Conservation (phyloP, 2,797 vertebrate genomes). For the Eutrigla gurnardus region DNA sequence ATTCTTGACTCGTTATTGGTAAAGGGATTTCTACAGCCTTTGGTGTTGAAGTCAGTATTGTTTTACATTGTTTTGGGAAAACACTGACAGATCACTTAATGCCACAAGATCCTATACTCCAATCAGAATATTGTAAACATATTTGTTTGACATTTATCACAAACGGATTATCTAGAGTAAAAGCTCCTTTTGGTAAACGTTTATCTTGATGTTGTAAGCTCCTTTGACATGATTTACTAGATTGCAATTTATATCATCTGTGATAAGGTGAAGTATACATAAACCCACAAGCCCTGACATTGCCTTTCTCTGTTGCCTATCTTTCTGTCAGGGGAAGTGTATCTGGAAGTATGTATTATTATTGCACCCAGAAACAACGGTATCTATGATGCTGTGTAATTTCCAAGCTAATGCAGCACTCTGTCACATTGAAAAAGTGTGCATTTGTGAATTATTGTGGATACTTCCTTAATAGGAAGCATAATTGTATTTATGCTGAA, state of each 20-base stretch:
- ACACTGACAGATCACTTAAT: neutral
- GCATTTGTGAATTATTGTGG: slow-evolving; percentile 17
- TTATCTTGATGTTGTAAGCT: slow-evolving; percentile 38
- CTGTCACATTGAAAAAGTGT: slow-evolving; percentile 9
- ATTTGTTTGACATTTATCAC: slow-evolving; percentile 41
- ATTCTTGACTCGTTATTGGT: neutral
- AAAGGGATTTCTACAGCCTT: neutral
- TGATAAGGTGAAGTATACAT: slow-evolving; percentile 1
- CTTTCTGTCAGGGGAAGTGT: slow-evolving; percentile 28
- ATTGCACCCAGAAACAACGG: slow-evolving; percentile 16
- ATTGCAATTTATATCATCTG: neutral
- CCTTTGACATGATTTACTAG: slow-evolving; percentile 37
- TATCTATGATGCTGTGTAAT: slow-evolving; percentile 17
- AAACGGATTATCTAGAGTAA: slow-evolving; percentile 41
- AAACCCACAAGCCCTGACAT: neutral
- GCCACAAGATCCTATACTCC: slow-evolving; percentile 1
- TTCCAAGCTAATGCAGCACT: slow-evolving; percentile 37
- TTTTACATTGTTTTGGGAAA: slow-evolving; percentile 1
- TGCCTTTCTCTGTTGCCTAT: slow-evolving; percentile 10
- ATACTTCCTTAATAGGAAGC: neutral
- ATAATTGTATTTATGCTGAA: neutral
- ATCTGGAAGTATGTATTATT: slow-evolving; percentile 63
- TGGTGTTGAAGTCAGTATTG: slow-evolving; percentile 11
- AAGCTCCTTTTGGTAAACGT: slow-evolving; percentile 34
- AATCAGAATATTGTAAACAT: slow-evolving; percentile 24